Evolutionary conservation across 2,888 invertebrate species (phyloP).

Genomic region (Apodemia duryi): DNA sequence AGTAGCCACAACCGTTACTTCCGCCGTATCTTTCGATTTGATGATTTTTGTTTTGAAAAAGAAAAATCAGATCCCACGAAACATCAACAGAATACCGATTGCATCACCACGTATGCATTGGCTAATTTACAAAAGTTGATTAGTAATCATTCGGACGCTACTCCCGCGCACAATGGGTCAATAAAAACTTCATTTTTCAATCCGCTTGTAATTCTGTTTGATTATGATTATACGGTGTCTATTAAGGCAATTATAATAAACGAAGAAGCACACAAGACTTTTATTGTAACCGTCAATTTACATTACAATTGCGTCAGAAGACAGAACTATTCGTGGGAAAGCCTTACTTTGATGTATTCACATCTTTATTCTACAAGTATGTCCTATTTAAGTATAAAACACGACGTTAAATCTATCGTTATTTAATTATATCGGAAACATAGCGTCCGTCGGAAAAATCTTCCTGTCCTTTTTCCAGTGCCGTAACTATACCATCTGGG

Average conservation of each 20-base stretch:
- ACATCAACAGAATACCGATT: slow-evolving; percentile 50
- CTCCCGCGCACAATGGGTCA: slow-evolving; percentile 43
- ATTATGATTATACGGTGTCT: slow-evolving; percentile 63
- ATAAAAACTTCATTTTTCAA: slow-evolving; percentile 54
- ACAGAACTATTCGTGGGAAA: slow-evolving; percentile 43
- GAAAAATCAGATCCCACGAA: slow-evolving; percentile 23
- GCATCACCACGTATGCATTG: slow-evolving; percentile 33
- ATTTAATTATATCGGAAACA: too few species aligned
- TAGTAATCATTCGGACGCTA: slow-evolving; percentile 44
- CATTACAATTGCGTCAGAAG: slow-evolving; percentile 45
- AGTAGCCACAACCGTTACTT: too few species aligned
- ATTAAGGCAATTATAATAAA: slow-evolving; percentile 69
- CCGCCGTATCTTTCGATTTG: neutral
- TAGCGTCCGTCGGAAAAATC: too few species aligned
- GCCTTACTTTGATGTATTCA: slow-evolving; percentile 23
- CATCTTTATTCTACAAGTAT: neutral
- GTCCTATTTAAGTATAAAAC: neutral
- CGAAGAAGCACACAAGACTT: slow-evolving; percentile 46
- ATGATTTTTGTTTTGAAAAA: neutral
- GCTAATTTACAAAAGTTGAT: slow-evolving; percentile 44
- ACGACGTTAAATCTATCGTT: neutral
- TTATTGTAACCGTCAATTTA: slow-evolving; percentile 58
- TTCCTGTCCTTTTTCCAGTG: too few species aligned
- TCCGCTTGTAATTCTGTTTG: slow-evolving; percentile 64
- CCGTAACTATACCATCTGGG: too few species aligned